These are phyloP conservation scores for Coryphaenoides rupestris DNA, from an alignment of 2,113 vertebrate genomes.

Conservation along the genomic window DNA sequence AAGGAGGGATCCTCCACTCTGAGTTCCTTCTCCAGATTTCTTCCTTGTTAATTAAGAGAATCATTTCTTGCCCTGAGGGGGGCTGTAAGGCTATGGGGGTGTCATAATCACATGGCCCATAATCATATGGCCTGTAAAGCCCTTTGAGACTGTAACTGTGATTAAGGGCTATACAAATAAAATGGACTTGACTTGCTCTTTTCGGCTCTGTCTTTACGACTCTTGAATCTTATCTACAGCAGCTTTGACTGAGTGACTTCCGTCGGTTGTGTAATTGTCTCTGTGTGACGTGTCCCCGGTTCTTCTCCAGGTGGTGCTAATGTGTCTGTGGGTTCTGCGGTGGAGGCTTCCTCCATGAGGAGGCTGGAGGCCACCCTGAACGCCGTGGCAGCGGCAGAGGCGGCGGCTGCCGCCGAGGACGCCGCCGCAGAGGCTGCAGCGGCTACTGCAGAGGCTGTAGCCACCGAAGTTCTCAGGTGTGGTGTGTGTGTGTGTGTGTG, in stretches of 20 bases:
- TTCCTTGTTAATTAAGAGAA: too few species aligned
- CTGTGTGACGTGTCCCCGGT: too few species aligned
- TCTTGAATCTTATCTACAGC: not conserved
- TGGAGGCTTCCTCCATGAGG: constrained; percentile 85
- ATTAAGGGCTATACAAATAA: too few species aligned
- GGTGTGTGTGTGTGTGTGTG: too few species aligned
- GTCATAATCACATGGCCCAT: too few species aligned
- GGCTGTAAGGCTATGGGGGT: too few species aligned
- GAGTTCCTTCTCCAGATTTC: too few species aligned
- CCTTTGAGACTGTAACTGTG: too few species aligned
- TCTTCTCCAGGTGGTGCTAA: constrained; percentile 73
- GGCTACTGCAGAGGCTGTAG: constrained; percentile 40
- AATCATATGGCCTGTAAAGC: too few species aligned
- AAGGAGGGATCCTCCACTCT: too few species aligned
- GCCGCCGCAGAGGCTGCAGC: constrained; percentile 38
- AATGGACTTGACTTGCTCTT: too few species aligned
- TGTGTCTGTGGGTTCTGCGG: constrained; percentile 78
- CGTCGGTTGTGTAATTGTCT: not conserved
- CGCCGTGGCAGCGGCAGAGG: constrained; percentile 70
- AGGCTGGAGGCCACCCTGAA: constrained; percentile 84
- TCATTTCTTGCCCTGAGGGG: too few species aligned
- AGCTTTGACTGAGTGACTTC: not conserved
- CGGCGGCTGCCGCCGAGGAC: constrained; percentile 75
- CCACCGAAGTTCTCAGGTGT: constrained; percentile 65
- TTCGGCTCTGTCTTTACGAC: not conserved